These are phyloP conservation scores for Halictus ligatus DNA, from an alignment of 2,888 invertebrate species.

Conservation along the genomic window DNA sequence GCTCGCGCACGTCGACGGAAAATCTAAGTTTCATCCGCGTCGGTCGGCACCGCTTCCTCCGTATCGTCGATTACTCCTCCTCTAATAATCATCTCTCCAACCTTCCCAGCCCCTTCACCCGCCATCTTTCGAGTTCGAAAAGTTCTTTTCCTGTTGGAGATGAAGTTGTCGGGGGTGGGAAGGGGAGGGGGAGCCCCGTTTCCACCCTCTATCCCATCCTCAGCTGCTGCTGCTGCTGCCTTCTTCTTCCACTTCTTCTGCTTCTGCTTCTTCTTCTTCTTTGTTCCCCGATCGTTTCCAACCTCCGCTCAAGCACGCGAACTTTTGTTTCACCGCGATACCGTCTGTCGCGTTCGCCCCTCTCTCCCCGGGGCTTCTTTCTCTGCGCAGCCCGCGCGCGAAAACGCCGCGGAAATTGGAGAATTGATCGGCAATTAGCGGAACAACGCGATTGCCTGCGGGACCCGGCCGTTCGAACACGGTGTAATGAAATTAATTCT, in stretches of 20 bases:
- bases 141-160: conserved; percentile 56
- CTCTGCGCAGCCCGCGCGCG: neutral
- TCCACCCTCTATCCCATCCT: neutral
- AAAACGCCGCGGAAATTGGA: conserved; percentile 43
- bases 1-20: conserved; percentile 25
- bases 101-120: neutral
- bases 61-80: conserved; percentile 53
- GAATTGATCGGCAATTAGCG: conserved; percentile 52
- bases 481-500: conserved; percentile 22
- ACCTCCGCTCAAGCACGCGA: neutral
- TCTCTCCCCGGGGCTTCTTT: neutral
- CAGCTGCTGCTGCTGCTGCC: neutral
- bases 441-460: conserved; percentile 26
- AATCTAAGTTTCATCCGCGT: conserved; percentile 47
- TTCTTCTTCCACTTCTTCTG: neutral
- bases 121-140: conserved; percentile 53
- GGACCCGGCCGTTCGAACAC: conserved; percentile 12
- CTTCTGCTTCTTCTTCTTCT: neutral
- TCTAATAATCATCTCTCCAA: conserved; percentile 67
- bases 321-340: conserved; percentile 21
- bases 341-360: neutral
- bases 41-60: conserved; percentile 19
- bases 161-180: conserved; percentile 41
- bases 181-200: conserved; percentile 1
- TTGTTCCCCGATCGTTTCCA: neutral